Evolutionary conservation across 2,888 invertebrate genomes (phyloP).

Genomic region (Drosophila phalerata): DNA sequence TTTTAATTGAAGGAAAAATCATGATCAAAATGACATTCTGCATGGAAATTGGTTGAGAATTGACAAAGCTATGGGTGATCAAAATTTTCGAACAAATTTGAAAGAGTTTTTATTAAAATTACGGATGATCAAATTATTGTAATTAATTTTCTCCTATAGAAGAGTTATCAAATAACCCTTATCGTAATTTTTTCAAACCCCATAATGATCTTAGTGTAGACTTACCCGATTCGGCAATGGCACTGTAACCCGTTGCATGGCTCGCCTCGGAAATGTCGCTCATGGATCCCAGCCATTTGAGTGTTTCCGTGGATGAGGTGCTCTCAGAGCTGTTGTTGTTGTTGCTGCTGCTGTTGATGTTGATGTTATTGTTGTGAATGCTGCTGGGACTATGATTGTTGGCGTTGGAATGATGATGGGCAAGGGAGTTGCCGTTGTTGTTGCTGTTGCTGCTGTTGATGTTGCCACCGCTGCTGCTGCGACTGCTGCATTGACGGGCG

Average conservation of each 20-base stretch:
- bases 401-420: constrained; percentile 43
- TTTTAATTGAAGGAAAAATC: too few relatives aligned
- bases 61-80: too few relatives aligned
- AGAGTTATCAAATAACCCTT: too few relatives aligned
- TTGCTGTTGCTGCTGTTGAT: constrained; percentile 47
- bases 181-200: background rate
- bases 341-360: constrained; percentile 56
- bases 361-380: constrained; percentile 52
- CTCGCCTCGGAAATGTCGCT: constrained; percentile 90
- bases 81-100: too few relatives aligned
- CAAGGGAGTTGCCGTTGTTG: constrained; percentile 32
- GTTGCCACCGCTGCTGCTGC: constrained; percentile 41
- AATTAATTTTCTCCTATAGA: too few relatives aligned
- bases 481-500: constrained; percentile 60
- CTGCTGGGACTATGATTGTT: constrained; percentile 47
- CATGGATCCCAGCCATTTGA: constrained; percentile 92
- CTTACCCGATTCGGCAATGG: constrained; percentile 85
- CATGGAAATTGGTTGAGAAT: too few relatives aligned
- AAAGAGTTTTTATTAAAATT: too few relatives aligned
- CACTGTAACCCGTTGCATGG: constrained; percentile 86
- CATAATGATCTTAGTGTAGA: constrained; percentile 1
- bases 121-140: too few relatives aligned
- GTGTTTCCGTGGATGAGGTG: constrained; percentile 89
- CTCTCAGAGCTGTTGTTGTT: constrained; percentile 85
- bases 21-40: too few relatives aligned